Conservation (phyloP, 2,113 vertebrate genomes). For the Erpornis zantholeuca region DNA sequence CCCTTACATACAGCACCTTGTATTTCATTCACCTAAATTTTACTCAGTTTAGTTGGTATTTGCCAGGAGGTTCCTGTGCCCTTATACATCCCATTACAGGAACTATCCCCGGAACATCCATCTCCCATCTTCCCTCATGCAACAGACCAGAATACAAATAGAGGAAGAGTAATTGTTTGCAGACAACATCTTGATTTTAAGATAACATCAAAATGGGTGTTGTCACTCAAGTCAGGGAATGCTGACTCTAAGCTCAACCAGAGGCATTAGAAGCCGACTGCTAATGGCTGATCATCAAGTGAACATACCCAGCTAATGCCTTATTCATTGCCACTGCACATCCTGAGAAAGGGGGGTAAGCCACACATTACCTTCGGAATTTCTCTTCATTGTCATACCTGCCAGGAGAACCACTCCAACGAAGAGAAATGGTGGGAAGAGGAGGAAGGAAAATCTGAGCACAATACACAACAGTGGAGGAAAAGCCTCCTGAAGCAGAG, state of each 20-base stretch:
- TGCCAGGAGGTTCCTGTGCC: not conserved
- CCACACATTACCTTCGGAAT: not conserved
- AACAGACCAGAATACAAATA: not conserved
- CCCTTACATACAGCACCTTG: not conserved
- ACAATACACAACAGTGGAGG: not conserved
- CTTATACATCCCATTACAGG: not conserved
- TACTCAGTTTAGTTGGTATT: not conserved
- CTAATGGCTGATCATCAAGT: not conserved
- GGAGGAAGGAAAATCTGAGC: not conserved
- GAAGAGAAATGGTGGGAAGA: not conserved
- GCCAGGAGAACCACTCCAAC: not conserved
- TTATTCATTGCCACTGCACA: not conserved
- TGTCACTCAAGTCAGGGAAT: rapidly evolving
- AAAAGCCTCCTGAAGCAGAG: not conserved
- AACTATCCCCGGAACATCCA: not conserved
- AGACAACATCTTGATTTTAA: not conserved
- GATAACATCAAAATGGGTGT: not conserved
- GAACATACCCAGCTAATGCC: not conserved
- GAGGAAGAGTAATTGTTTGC: not conserved
- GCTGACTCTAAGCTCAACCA: not conserved
- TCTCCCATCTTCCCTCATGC: not conserved
- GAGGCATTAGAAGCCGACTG: not conserved
- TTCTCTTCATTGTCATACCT: not conserved
- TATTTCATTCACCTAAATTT: not conserved
- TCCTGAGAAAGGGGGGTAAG: not conserved